These are phyloP conservation scores for Lepidotrigona ventralis DNA, from an alignment of 1,140 invertebrate genomes.

Conservation along the genomic window DNA sequence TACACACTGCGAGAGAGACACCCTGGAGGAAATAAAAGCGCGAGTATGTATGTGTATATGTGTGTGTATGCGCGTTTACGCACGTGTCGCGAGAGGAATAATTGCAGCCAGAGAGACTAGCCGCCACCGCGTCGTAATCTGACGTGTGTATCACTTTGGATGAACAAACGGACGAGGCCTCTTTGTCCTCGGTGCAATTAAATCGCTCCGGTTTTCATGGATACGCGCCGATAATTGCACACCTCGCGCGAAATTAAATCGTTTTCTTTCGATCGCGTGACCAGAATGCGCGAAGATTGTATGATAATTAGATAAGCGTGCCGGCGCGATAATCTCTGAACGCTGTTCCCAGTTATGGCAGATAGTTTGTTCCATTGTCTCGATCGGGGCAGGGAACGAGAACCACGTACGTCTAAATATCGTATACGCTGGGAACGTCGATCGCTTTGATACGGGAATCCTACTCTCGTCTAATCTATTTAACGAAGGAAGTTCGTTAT, in stretches of 20 bases:
- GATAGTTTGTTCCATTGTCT: background rate
- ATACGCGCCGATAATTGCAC: conserved; percentile 24
- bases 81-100: conserved; percentile 56
- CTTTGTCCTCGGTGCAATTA: background rate
- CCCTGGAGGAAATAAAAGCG: conserved; percentile 39
- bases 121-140: conserved; percentile 22
- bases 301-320: conserved; percentile 40
- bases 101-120: background rate
- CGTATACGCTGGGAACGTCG: background rate
- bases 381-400: background rate
- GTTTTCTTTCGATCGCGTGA: conserved; percentile 11
- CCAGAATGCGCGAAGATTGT: background rate
- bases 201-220: conserved; percentile 25
- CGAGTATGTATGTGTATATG: background rate
- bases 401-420: background rate
- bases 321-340: background rate
- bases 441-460: background rate
- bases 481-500: background rate
- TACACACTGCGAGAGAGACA: conserved; percentile 49
- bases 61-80: conserved; percentile 11
- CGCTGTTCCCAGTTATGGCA: background rate
- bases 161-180: conserved; percentile 20
- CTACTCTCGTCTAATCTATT: background rate
- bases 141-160: conserved; percentile 41
- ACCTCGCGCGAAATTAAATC: conserved; percentile 19